Percentiles rank a stretch among this genome's conserved stretches.
Conservation (phyloP, 2,113 vertebrate genomes). For the Brachyhypopomus gauderio region DNA sequence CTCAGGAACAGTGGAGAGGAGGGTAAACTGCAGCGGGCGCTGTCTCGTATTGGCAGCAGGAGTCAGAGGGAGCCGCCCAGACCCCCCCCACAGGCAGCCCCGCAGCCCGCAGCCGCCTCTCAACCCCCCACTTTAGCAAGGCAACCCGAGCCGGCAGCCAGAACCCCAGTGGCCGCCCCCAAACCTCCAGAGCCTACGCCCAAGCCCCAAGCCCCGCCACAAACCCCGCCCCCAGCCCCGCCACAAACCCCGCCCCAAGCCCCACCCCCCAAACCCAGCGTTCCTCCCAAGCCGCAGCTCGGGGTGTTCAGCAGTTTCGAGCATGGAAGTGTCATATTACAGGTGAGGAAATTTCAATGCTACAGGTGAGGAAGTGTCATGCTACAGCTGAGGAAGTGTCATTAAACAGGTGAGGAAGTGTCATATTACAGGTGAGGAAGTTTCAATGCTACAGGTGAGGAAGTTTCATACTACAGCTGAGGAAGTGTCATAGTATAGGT, state of each 20-base stretch:
- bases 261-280: constrained; percentile 34
- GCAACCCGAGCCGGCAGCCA: constrained; percentile 44
- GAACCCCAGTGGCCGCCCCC: constrained; percentile 10
- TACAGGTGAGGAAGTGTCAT: not conserved
- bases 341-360: constrained; percentile 59
- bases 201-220: constrained; percentile 39
- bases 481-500: too few relatives aligned
- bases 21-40: constrained; percentile 66
- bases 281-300: constrained; percentile 65
- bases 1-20: constrained; percentile 70
- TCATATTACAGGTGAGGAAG: too few relatives aligned
- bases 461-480: too few relatives aligned
- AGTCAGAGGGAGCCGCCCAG: constrained; percentile 66
- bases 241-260: constrained; percentile 51
- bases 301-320: constrained; percentile 71
- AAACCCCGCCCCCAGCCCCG: constrained; percentile 51
- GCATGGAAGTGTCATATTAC: constrained; percentile 68
- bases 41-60: constrained; percentile 70
- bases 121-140: constrained; percentile 20
- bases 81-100: constrained; percentile 50
- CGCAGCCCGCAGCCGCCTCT: constrained; percentile 32
- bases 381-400: not conserved
- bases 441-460: too few relatives aligned
- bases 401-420: too few relatives aligned
- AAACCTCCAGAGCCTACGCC: constrained; percentile 43